phyloP scores from a whole-genome alignment of 2,797 vertebrate genomes.

The Chaetodon trifasciatus region DNA sequence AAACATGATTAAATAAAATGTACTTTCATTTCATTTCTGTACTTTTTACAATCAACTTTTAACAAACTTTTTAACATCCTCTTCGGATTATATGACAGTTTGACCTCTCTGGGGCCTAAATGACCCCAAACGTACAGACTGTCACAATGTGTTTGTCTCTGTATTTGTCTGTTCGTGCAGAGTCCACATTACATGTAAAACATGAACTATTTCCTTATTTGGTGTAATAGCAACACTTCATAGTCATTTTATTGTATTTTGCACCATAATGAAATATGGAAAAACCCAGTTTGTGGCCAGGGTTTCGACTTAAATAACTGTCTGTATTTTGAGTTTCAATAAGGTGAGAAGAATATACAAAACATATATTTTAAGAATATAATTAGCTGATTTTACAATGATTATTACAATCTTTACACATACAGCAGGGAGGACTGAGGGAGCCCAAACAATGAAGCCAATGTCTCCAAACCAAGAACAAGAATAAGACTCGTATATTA shows the following conservation, averaged over 20 bases:
- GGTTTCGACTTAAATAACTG: not conserved
- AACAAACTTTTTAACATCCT: not conserved
- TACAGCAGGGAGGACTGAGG: not conserved
- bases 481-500: not conserved
- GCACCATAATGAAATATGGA: not conserved
- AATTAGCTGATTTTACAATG: not conserved
- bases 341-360: not conserved
- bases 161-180: not conserved
- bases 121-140: not conserved
- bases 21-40: not conserved
- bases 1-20: not conserved
- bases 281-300: not conserved
- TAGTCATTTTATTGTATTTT: not conserved
- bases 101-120: not conserved
- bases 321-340: not conserved
- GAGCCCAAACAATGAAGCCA: not conserved
- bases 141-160: not conserved
- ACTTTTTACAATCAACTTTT: not conserved
- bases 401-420: not conserved
- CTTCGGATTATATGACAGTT: not conserved
- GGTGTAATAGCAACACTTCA: not conserved
- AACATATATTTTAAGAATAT: not conserved
- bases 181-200: too few relatives aligned
- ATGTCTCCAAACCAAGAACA: not conserved
- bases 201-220: not conserved